A percentile compares a stretch with the other conserved stretches of the same genome.
Conservation (phyloP, 2,797 vertebrate species). For the Sciaenops ocellatus region DNA sequence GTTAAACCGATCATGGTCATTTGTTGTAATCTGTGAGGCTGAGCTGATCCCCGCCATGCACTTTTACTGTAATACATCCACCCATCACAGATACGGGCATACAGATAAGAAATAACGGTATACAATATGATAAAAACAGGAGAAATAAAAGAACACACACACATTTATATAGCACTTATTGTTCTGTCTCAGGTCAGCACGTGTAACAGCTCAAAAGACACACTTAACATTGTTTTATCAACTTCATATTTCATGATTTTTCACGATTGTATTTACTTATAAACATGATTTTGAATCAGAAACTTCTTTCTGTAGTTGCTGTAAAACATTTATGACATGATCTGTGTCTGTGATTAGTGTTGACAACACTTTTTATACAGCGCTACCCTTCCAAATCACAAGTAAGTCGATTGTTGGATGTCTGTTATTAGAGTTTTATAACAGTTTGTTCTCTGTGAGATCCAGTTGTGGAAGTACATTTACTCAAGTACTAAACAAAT, state of each 20-base stretch:
- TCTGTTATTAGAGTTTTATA: background rate
- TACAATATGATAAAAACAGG: background rate
- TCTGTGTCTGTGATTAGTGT: no score
- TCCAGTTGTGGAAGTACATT: background rate
- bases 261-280: background rate
- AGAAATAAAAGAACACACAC: background rate
- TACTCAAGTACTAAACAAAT: no score
- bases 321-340: background rate
- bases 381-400: background rate
- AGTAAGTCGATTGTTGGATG: background rate
- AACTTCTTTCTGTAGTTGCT: background rate
- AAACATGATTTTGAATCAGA: background rate
- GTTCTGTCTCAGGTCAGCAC: background rate
- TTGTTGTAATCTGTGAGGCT: conserved; percentile 52
- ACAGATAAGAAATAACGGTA: background rate
- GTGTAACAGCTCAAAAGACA: conserved; percentile 2
- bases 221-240: background rate
- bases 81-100: background rate
- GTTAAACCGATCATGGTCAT: conserved; percentile 53
- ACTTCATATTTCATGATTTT: background rate
- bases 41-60: conserved; percentile 35
- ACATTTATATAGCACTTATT: background rate
- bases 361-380: background rate
- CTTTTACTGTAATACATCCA: conserved; percentile 12
- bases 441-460: background rate